Evolutionary conservation across 1,140 invertebrate species (phyloP), one percentile per base, ranked within the genome.

Genomic region (Copidosoma floridanum): DNA sequence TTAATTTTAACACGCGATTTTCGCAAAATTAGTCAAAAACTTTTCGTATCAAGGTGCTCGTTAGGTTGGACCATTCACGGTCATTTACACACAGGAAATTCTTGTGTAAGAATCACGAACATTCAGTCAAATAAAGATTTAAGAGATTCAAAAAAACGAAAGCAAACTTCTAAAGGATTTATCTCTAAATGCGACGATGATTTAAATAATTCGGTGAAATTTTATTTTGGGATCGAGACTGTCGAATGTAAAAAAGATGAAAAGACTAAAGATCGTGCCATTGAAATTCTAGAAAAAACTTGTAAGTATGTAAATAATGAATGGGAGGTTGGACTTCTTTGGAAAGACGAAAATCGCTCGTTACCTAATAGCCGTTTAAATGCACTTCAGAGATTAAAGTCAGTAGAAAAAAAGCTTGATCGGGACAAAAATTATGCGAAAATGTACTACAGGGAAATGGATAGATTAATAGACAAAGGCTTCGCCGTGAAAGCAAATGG

Each of bases 261-360:
- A 14, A 20, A 10, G 11, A n/a, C 41, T 24, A 41, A 24, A 26
- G 12, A 43, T 35, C 40, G 44, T 8, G 44, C 55, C 0, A 1
- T 37, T 16, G 20, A 47, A 3, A 48, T 48, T 18, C 38, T 48
- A 21, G 14, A 57, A 24, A 23, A 20, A 23, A 54, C 55, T 11
- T 37, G 26, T 18, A 18, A 16, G 6, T 24, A 35, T 1, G 32
- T 38, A 1, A 20, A 23, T 12, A 35, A 35, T 1, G 16, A 5
- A 6, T 66, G 61, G 61, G 57, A 66, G 40, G 60, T 57, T 16
- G 62, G 62, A 5, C 41, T 66, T 7, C 24, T 66, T 3, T 64
- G 64, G 64, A 59, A 47, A 29, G 20, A 21, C 1, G 58, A 62
- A n/a, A 3, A 32, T 7, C 29, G 35, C 8, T 12, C 27, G 2